Conservation (phyloP, 2,113 vertebrate genomes). For the Taxidea taxus region DNA sequence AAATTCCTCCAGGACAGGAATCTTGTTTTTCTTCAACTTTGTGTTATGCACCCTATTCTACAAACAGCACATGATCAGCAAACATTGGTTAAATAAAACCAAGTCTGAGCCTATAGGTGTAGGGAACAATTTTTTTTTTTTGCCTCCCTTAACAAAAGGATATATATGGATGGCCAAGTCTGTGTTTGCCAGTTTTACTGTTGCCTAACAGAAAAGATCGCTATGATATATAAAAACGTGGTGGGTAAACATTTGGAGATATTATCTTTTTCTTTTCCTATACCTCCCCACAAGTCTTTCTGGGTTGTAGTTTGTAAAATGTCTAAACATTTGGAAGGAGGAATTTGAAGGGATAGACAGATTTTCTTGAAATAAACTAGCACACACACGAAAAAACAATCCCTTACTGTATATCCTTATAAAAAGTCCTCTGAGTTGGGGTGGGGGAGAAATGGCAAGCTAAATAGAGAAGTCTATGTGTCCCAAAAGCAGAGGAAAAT, state of each 20-base stretch:
- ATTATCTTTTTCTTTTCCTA: not conserved
- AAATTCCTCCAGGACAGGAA: not conserved
- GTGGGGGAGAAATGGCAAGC: not conserved
- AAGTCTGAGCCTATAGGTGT: not conserved
- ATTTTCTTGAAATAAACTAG: not conserved
- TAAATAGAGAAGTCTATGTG: not conserved
- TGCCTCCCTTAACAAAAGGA: not conserved
- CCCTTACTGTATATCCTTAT: not conserved
- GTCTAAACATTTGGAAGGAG: not conserved
- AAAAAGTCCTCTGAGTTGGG: not conserved
- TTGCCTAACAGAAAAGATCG: not conserved
- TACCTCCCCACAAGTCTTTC: not conserved
- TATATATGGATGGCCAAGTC: not conserved
- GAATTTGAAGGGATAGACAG: not conserved
- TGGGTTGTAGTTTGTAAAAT: not conserved
- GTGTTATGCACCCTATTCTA: not conserved
- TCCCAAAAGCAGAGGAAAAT: not conserved
- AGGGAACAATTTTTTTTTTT: not conserved
- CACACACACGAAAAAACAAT: not conserved
- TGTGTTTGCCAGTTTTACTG: not conserved
- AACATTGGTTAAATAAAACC: not conserved
- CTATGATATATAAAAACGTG: not conserved
- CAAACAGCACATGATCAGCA: not conserved
- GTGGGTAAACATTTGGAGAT: not conserved
- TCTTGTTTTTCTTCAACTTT: slow-evolving; percentile 9